These are phyloP conservation scores for Oasisia sp. DNA, from an alignment of 2,888 invertebrate species.

Conservation along the genomic window DNA sequence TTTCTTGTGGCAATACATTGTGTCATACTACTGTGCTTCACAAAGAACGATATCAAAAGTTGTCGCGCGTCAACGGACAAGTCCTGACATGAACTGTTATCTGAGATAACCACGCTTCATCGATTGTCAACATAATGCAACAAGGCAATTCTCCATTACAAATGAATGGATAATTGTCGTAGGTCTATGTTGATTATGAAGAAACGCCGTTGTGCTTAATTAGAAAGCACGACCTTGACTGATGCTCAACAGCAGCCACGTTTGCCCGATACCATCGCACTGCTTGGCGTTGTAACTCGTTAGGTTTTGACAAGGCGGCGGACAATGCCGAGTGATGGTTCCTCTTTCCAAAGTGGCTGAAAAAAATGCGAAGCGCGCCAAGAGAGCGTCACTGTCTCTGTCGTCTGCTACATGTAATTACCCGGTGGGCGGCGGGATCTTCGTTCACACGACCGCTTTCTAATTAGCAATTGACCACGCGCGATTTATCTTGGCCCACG, in stretches of 20 bases:
- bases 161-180: no score
- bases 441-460: slow-evolving; percentile 9
- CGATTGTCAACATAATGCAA: no score
- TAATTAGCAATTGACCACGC: slow-evolving; percentile 5
- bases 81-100: background rate
- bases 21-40: background rate
- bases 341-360: background rate
- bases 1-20: no score
- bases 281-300: background rate
- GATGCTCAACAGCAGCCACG: background rate
- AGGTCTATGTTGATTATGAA: no score
- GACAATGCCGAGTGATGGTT: background rate
- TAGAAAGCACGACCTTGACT: no score
- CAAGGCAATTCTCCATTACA: no score
- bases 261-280: background rate
- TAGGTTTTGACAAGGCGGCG: background rate
- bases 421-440: background rate
- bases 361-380: background rate
- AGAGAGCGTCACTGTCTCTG: background rate
- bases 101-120: no score
- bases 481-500: slow-evolving; percentile 17
- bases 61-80: background rate
- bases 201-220: no score
- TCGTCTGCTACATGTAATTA: background rate
- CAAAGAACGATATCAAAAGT: background rate